Conservation (phyloP, 1,140 invertebrate genomes). For the Dreissena rostriformis region DNA sequence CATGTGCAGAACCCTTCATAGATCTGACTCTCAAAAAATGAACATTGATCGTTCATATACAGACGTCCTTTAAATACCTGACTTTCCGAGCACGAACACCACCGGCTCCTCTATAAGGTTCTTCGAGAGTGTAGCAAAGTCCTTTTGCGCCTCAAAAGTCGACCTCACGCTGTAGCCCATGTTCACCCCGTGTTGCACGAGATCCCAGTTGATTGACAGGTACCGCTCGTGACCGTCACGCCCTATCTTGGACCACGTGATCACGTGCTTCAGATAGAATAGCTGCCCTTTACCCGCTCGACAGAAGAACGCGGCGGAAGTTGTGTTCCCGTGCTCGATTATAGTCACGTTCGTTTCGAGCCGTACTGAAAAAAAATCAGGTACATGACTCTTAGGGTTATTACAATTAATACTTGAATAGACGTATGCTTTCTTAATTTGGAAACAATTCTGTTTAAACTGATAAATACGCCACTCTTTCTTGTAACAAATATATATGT, state of each 20-base stretch:
- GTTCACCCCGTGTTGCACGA: slow-evolving; percentile 8
- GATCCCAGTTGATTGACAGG: slow-evolving; percentile 51
- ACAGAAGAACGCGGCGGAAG: slow-evolving; percentile 32
- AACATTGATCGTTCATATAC: background rate
- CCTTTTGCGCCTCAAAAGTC: background rate
- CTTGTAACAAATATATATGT: no score
- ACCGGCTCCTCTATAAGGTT: background rate
- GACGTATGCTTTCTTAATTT: no score
- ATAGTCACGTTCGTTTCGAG: slow-evolving; percentile 34
- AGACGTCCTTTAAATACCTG: background rate
- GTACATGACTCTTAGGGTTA: no score
- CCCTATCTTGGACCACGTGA: slow-evolving; percentile 44
- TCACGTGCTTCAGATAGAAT: slow-evolving; percentile 35
- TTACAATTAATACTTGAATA: no score
- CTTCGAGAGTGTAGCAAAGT: background rate
- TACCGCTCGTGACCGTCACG: slow-evolving; percentile 35
- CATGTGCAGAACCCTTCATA: no score
- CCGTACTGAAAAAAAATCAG: background rate
- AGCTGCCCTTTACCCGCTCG: slow-evolving; percentile 33
- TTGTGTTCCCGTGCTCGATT: slow-evolving; percentile 31
- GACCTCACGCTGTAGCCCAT: slow-evolving; percentile 18
- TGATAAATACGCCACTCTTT: no score
- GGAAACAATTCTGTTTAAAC: no score
- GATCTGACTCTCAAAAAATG: no score
- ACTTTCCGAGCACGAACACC: slow-evolving; percentile 30